Percentiles rank a stretch among this genome's conserved stretches.
phyloP scores from a whole-genome alignment of 2,888 invertebrate genomes.

The Cryptus viduatorius region DNA sequence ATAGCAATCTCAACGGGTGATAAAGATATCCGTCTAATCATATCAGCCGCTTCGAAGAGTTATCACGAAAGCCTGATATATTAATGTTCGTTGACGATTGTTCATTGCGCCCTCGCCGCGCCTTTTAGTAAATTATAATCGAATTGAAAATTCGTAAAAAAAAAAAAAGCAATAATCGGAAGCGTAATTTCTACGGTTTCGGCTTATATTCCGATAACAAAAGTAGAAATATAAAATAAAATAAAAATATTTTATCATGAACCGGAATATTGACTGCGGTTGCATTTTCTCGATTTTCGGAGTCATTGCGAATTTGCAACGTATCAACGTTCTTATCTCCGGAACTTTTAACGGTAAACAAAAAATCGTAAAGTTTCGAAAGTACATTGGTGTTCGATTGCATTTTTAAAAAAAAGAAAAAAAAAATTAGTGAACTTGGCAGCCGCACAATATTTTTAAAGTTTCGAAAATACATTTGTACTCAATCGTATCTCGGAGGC shows the following conservation, averaged over 20 bases:
- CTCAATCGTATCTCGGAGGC: background rate
- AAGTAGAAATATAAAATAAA: no score
- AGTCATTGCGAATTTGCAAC: no score
- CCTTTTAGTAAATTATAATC: background rate
- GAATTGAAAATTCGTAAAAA: background rate
- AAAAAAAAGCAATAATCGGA: background rate
- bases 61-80: slow-evolving; percentile 29
- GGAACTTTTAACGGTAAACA: no score
- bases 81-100: slow-evolving; percentile 15
- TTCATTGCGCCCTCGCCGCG: background rate
- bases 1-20: slow-evolving; percentile 25
- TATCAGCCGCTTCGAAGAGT: slow-evolving; percentile 14
- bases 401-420: no score
- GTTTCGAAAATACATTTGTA: background rate
- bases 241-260: no score
- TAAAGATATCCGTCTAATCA: slow-evolving; percentile 50
- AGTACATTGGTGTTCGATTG: background rate
- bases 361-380: background rate
- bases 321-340: no score
- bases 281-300: no score
- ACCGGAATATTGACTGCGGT: no score
- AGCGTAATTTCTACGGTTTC: background rate
- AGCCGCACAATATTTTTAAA: no score
- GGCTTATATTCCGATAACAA: no score
- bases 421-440: no score